phyloP scores from a whole-genome alignment of 1,140 invertebrate genomes.

The Bombus superbus region DNA sequence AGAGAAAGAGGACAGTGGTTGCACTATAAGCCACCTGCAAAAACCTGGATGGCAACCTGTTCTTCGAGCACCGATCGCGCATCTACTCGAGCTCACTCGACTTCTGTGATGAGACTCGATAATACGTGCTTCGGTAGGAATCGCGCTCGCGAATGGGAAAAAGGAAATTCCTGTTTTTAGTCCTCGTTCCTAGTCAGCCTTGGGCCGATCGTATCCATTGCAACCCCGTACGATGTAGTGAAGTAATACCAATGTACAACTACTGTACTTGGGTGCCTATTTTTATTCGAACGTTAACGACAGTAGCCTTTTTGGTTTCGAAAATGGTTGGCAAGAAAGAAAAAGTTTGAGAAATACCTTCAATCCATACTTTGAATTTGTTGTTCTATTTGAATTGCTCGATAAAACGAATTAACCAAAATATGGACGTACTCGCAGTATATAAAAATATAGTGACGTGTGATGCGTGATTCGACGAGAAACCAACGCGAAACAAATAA shows the following conservation, averaged over 20 bases:
- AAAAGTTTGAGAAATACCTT: background rate
- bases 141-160: slow-evolving; percentile 35
- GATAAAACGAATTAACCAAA: too few species aligned
- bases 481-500: background rate
- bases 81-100: slow-evolving; percentile 30
- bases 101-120: slow-evolving; percentile 61
- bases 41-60: slow-evolving; percentile 70
- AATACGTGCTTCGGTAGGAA: slow-evolving; percentile 49
- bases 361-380: background rate
- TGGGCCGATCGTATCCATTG: background rate
- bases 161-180: slow-evolving; percentile 48
- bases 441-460: background rate
- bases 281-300: background rate
- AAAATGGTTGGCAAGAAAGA: background rate
- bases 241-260: background rate
- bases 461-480: background rate
- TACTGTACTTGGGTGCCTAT: background rate
- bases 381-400: too few species aligned
- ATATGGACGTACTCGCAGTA: too few species aligned
- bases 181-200: background rate
- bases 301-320: background rate
- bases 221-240: background rate
- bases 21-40: slow-evolving; percentile 67
- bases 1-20: slow-evolving; percentile 42
- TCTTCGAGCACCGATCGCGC: slow-evolving; percentile 55